These are phyloP conservation scores for Otocyon megalotis DNA, from an alignment of 2,113 vertebrate species.

Conservation along the genomic window DNA sequence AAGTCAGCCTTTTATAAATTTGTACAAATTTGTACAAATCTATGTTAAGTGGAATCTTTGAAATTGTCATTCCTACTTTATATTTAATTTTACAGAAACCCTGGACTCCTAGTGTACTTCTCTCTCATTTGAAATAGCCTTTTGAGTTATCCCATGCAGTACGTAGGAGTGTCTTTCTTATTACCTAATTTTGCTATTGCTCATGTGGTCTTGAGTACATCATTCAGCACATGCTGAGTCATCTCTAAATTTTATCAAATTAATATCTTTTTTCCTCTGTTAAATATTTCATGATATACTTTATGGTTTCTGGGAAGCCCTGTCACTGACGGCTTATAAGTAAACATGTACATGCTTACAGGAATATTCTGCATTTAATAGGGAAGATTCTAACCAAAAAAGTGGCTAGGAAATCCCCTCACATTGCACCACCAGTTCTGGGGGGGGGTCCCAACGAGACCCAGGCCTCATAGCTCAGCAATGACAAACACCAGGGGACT, in stretches of 20 bases:
- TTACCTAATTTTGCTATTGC: not conserved
- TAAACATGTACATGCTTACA: not conserved
- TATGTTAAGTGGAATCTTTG: not conserved
- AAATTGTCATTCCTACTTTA: not conserved
- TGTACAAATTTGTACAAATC: not conserved
- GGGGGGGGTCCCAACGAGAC: not conserved
- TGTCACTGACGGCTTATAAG: not conserved
- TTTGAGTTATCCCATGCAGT: not conserved
- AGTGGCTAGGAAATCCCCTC: not conserved
- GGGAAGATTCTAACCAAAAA: not conserved
- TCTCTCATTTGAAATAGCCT: not conserved
- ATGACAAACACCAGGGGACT: not conserved
- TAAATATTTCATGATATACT: not conserved
- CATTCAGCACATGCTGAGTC: not conserved
- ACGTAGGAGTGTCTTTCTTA: not conserved
- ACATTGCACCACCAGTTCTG: not conserved
- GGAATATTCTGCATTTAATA: not conserved
- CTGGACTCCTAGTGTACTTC: not conserved
- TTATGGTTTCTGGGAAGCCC: not conserved
- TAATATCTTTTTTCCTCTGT: not conserved
- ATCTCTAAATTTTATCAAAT: not conserved
- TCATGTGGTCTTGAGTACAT: not conserved
- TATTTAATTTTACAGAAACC: not conserved
- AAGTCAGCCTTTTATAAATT: not conserved
- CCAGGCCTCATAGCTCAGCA: not conserved